These are phyloP conservation scores for Trichosurus vulpecula DNA, from an alignment of 2,797 vertebrate genomes.

Conservation along the genomic window DNA sequence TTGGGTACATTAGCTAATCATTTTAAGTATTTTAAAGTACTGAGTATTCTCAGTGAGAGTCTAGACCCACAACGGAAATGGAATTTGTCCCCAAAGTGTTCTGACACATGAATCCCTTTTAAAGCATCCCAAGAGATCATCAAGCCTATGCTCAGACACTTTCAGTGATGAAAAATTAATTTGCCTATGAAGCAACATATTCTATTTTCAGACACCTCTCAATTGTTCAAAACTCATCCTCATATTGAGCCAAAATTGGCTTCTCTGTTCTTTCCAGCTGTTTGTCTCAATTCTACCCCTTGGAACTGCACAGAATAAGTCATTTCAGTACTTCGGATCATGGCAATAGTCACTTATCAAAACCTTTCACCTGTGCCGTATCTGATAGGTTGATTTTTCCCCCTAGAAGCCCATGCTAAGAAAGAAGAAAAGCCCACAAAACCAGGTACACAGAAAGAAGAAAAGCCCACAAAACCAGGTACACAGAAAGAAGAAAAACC, in stretches of 20 bases:
- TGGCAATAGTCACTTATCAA: not conserved
- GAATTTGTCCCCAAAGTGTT: not conserved
- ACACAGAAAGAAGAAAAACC: not conserved
- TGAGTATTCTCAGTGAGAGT: not conserved
- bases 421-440: slow-evolving; percentile 41
- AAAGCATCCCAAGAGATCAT: not conserved
- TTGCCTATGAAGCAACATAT: not conserved
- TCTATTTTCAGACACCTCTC: not conserved
- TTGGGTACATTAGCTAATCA: not conserved
- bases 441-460: not conserved
- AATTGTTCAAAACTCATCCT: not conserved
- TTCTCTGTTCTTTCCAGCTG: not conserved
- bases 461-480: slow-evolving; percentile 37
- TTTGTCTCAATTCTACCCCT: not conserved
- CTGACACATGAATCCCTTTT: not conserved
- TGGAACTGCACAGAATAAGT: not conserved
- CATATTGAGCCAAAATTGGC: not conserved
- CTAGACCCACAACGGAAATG: not conserved
- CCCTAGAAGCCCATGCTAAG: slow-evolving; percentile 55
- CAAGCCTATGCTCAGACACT: not conserved
- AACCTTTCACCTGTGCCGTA: not conserved
- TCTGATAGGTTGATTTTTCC: not conserved
- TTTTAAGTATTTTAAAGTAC: not conserved
- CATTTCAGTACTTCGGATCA: not conserved
- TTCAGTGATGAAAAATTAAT: not conserved